Percentiles rank a stretch among this genome's conserved stretches.
Evolutionary conservation across 2,113 vertebrate species (phyloP).

Genomic region (Murina feae): DNA sequence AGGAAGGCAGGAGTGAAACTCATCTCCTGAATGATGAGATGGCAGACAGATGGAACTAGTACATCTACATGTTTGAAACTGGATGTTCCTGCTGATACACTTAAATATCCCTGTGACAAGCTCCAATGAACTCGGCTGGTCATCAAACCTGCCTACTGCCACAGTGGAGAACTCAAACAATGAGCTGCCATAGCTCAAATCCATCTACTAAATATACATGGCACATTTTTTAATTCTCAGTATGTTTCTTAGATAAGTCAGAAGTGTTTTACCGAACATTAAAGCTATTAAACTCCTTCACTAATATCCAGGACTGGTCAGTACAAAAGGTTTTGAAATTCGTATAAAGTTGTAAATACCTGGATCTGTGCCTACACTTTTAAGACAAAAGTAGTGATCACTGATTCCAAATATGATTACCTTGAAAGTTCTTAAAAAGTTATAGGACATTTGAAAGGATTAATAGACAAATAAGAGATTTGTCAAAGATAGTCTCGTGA

Average conservation of each 20-base stretch:
- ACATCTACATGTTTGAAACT: constrained; percentile 42
- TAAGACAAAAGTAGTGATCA: constrained; percentile 20
- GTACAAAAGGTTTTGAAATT: constrained; percentile 12
- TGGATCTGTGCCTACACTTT: background rate
- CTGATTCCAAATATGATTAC: background rate
- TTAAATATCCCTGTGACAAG: constrained; percentile 27
- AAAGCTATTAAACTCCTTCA: background rate
- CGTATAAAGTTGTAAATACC: background rate
- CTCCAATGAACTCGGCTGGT: background rate
- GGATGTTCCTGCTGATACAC: constrained; percentile 22
- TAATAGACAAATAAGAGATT: background rate
- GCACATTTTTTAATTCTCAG: background rate
- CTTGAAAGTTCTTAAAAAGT: constrained; percentile 15
- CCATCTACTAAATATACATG: background rate
- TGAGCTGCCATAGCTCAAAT: constrained; percentile 9
- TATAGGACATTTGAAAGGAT: background rate
- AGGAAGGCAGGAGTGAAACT: constrained; percentile 46
- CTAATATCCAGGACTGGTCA: background rate
- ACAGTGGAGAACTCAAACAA: background rate
- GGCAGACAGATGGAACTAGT: constrained; percentile 10
- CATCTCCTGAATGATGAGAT: background rate
- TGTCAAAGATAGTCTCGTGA: constrained; percentile 36
- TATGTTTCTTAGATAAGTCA: background rate
- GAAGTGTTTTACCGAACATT: background rate
- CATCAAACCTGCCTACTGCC: background rate